Evolutionary conservation across 2,888 invertebrate genomes (phyloP).

Genomic region (Diogma glabrata): DNA sequence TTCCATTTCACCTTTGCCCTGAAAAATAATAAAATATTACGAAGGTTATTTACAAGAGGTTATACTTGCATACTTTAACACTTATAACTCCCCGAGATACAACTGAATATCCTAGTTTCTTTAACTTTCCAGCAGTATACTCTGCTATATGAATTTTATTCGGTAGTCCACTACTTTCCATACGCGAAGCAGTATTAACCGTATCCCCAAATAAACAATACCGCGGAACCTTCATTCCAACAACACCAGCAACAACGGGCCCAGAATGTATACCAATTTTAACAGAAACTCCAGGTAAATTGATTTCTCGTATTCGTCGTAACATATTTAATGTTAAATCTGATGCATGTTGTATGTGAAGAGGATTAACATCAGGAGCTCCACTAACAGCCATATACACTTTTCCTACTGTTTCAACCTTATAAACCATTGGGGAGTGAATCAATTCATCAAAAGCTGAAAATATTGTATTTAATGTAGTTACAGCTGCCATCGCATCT

Average conservation of each 20-base stretch:
- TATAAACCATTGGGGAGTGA: constrained; percentile 76
- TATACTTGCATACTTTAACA: constrained; percentile 53
- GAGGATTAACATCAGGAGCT: constrained; percentile 61
- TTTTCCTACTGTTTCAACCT: constrained; percentile 90
- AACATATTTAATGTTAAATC: constrained; percentile 67
- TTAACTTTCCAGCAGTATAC: constrained; percentile 53
- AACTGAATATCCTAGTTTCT: constrained; percentile 51
- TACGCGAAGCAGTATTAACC: constrained; percentile 82
- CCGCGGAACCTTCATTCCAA: constrained; percentile 71
- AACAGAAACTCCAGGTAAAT: constrained; percentile 49
- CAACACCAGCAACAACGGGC: constrained; percentile 77
- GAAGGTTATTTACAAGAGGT: not conserved
- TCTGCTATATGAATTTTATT: constrained; percentile 68
- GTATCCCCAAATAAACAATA: constrained; percentile 87
- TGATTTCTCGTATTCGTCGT: constrained; percentile 52
- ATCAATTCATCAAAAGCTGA: constrained; percentile 73
- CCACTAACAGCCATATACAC: constrained; percentile 87
- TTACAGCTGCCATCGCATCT: constrained; percentile 67
- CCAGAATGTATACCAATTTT: constrained; percentile 73
- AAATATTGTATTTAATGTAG: constrained; percentile 76
- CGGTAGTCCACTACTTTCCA: constrained; percentile 60
- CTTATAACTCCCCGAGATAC: constrained; percentile 60
- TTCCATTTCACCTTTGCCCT: constrained; percentile 85
- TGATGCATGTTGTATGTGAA: constrained; percentile 66
- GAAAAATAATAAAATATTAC: constrained; percentile 15